phyloP scores from a whole-genome alignment of 2,888 invertebrate genomes.

The Phoronis australis region DNA sequence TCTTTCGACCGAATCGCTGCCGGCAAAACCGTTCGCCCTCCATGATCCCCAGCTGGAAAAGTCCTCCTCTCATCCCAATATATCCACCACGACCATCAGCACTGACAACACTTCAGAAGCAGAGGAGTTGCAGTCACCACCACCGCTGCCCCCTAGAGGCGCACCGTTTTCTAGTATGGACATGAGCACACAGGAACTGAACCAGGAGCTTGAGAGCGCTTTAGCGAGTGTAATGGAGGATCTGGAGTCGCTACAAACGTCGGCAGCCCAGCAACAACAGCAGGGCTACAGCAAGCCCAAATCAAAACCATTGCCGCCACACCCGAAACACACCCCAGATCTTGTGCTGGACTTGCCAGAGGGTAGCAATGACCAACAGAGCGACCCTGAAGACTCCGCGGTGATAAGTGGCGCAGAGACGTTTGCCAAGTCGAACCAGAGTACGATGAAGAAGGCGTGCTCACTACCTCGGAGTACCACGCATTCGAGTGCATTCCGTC shows the following conservation, averaged over 20 bases:
- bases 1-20: slow-evolving; percentile 37
- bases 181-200: slow-evolving; percentile 27
- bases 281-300: background rate
- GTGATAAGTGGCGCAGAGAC: slow-evolving; percentile 65
- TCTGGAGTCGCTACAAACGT: background rate
- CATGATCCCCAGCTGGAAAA: slow-evolving; percentile 18
- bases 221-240: slow-evolving; percentile 46
- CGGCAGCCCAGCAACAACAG: background rate
- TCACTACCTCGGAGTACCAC: slow-evolving; percentile 26
- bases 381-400: slow-evolving; percentile 36
- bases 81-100: slow-evolving; percentile 21
- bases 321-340: slow-evolving; percentile 48
- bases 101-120: slow-evolving; percentile 9
- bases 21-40: slow-evolving; percentile 16
- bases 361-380: slow-evolving; percentile 25
- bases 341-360: slow-evolving; percentile 50
- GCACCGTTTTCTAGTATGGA: slow-evolving; percentile 18
- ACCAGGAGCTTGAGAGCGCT: slow-evolving; percentile 48
- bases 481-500: background rate
- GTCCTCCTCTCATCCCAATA: slow-evolving; percentile 31
- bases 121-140: background rate
- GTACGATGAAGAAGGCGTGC: slow-evolving; percentile 65
- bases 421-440: slow-evolving; percentile 74
- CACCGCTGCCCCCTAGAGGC: background rate
- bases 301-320: slow-evolving; percentile 16